Evolutionary conservation across 2,888 invertebrate genomes (phyloP), one percentile per base, ranked within the genome.

Genomic region (Sphinx pinastri): DNA sequence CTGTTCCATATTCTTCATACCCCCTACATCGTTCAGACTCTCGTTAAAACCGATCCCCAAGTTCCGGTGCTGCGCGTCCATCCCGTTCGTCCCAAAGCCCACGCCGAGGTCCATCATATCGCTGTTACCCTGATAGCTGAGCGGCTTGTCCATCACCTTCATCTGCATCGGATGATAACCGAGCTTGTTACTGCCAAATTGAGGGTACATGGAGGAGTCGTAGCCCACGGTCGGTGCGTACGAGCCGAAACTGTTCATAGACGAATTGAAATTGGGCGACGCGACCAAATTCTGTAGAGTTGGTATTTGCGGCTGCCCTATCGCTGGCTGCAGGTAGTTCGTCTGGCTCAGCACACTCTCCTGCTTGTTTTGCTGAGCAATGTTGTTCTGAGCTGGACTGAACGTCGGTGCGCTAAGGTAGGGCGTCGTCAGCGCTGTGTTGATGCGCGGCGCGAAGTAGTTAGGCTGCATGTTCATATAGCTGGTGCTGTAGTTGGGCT

Each of bases 141-240:
- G 76, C 0, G 84, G 84, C 71, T 90, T 90, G 7, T 87, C 87
- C 67, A 81, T 71, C 63, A 82, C 72, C 76, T 86, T 86, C 84
- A 87, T 79, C 68, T 82, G 86, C 72, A 87, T 52, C 1, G 88
- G 88, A 70, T 85, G 88, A 76, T 88, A 92, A 0, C 81, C 79
- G 2, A 88, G 69, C 72, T 88, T 91, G 70, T 80, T 88, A 72
- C 70, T 88, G 73, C 70, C 81, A 72, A 93, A 93, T 76, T 92
- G 92, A 0, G 93, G 92, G 77, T 93, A 93, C 93, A 93, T 91
- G 0, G 88, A 80, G 0, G 93, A 85, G 73, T 93, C 93, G 74
- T 92, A 93, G 8, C 85, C 83, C 0, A 89, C 88, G 0, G 87
- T 59, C 0, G 88, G 81, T 0, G 84, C 80, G 75, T 88, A 92